A percentile compares a stretch with the other conserved stretches of the same genome.
These are phyloP conservation scores for Trachops cirrhosus DNA, from an alignment of 2,797 vertebrate species.

Conservation along the genomic window DNA sequence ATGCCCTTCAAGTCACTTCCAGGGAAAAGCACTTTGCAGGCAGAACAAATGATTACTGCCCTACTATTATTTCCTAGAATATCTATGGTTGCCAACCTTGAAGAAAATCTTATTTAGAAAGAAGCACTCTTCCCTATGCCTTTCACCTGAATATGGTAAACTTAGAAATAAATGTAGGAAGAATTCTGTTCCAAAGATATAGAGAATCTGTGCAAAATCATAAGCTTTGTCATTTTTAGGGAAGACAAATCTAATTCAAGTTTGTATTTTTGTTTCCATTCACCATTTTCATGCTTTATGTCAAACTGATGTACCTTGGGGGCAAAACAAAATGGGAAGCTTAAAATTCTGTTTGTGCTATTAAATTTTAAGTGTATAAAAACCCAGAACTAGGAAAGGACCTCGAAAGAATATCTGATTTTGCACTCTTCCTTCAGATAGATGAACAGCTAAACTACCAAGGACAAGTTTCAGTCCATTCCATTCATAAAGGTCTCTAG, in stretches of 20 bases:
- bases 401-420: not conserved
- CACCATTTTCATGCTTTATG: not conserved
- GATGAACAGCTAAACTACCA: not conserved
- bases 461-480: not conserved
- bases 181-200: not conserved
- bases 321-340: not conserved
- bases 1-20: not conserved
- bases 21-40: not conserved
- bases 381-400: not conserved
- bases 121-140: not conserved
- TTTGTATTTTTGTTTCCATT: slow-evolving; percentile 18
- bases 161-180: not conserved
- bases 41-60: not conserved
- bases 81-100: not conserved
- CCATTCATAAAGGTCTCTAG: not conserved
- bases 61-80: not conserved
- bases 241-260: slow-evolving; percentile 20
- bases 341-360: not conserved
- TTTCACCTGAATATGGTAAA: not conserved
- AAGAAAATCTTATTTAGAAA: slow-evolving; percentile 40
- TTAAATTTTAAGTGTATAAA: slow-evolving; percentile 35
- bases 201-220: not conserved
- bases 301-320: not conserved
- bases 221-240: slow-evolving; percentile 22
- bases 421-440: not conserved